phyloP scores from a whole-genome alignment of 2,797 vertebrate genomes.

The Cryptoprocta ferox region DNA sequence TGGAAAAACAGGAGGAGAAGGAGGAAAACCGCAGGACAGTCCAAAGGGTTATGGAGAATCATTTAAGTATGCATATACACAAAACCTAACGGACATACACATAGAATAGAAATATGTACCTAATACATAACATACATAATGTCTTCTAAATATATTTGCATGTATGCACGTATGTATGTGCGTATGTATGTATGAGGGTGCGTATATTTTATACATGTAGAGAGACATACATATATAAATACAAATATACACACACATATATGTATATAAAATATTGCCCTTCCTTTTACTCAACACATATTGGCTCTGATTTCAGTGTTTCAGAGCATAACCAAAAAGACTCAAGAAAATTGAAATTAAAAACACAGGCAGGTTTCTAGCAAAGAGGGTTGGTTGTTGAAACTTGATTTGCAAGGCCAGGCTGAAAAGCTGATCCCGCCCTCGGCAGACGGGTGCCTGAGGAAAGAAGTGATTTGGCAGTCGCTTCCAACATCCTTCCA shows the following conservation, averaged over 20 bases:
- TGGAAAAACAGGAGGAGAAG: constrained; percentile 50
- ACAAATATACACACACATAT: neutral
- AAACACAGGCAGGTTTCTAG: constrained; percentile 52
- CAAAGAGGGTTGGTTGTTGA: constrained; percentile 50
- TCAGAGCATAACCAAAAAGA: constrained; percentile 51
- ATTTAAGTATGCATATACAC: neutral
- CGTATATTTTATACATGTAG: neutral
- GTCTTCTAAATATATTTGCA: neutral
- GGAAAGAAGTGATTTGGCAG: constrained; percentile 56
- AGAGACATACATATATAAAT: neutral
- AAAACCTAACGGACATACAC: neutral
- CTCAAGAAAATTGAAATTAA: constrained; percentile 55
- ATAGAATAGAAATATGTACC: neutral
- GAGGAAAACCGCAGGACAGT: neutral
- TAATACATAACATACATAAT: neutral
- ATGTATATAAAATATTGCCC: neutral
- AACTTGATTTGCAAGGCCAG: constrained; percentile 62
- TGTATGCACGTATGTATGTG: too few species aligned
- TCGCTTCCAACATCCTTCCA: constrained; percentile 51
- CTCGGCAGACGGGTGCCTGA: constrained; percentile 1
- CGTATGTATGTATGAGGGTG: neutral
- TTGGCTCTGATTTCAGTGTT: constrained; percentile 46
- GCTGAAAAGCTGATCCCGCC: constrained; percentile 40
- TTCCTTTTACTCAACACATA: neutral
- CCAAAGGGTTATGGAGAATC: neutral